These are phyloP conservation scores for Mellilla xanthometata DNA, from an alignment of 2,888 invertebrate species.

Conservation along the genomic window DNA sequence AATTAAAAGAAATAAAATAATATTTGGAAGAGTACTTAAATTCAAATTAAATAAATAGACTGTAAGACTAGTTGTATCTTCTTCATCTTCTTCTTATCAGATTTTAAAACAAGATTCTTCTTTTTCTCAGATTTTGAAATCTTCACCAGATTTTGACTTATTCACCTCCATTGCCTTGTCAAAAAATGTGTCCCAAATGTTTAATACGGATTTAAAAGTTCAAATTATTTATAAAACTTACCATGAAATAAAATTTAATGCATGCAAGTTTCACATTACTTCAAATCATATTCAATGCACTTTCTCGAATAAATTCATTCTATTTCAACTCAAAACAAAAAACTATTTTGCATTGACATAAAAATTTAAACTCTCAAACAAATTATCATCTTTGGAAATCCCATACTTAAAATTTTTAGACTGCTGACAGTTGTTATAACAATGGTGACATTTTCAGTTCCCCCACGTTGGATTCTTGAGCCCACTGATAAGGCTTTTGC, in stretches of 20 bases:
- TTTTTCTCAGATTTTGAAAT: too few relatives aligned
- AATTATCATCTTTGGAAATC: background rate
- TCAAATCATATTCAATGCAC: background rate
- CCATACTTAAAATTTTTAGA: background rate
- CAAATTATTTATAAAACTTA: too few relatives aligned
- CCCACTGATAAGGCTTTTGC: conserved; percentile 97
- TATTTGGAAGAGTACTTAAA: background rate
- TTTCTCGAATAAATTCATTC: too few relatives aligned
- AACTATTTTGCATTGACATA: too few relatives aligned
- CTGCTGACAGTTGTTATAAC: conserved; percentile 37
- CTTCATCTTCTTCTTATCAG: too few relatives aligned
- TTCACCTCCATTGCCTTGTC: conserved; percentile 4
- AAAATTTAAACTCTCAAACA: background rate
- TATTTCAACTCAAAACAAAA: too few relatives aligned
- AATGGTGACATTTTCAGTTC: conserved; percentile 86
- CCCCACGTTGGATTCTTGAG: conserved; percentile 97
- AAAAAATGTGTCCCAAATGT: too few relatives aligned
- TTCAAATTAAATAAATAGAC: too few relatives aligned
- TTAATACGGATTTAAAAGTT: too few relatives aligned
- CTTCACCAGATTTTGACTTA: conserved; percentile 5
- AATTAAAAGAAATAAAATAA: background rate
- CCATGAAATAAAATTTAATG: too few relatives aligned
- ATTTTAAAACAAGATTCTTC: too few relatives aligned
- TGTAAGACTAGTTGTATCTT: too few relatives aligned
- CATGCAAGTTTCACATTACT: background rate